These are phyloP conservation scores for Psittacula derbiana DNA, from an alignment of 2,797 vertebrate genomes.

Conservation along the genomic window DNA sequence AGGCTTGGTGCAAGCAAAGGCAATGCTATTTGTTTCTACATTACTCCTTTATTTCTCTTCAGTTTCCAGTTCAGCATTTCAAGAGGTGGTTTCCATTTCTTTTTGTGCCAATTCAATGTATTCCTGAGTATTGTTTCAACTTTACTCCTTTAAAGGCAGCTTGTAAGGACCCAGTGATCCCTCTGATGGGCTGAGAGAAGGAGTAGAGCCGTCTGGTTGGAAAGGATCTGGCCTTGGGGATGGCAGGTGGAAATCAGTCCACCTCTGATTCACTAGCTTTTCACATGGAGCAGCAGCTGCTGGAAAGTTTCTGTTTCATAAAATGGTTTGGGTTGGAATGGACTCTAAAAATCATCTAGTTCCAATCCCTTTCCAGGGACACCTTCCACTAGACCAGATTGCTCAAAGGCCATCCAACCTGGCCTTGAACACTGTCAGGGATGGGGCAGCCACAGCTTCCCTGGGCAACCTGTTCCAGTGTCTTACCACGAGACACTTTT, in stretches of 20 bases:
- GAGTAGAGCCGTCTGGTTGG: neutral
- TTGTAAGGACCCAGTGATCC: neutral
- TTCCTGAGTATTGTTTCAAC: neutral
- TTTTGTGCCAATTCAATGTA: neutral
- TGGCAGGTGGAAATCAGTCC: neutral
- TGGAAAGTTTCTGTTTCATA: neutral
- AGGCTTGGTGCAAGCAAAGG: neutral
- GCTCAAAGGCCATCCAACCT: too few relatives aligned
- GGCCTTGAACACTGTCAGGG: too few relatives aligned
- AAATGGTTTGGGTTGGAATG: too few relatives aligned
- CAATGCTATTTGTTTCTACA: neutral
- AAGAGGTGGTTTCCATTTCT: neutral
- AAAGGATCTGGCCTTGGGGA: accelerated
- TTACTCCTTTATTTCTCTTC: neutral
- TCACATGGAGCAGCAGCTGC: neutral
- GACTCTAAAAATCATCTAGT: too few relatives aligned
- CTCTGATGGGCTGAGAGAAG: neutral
- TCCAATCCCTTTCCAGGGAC: too few relatives aligned
- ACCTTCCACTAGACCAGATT: too few relatives aligned
- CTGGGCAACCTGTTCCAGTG: too few relatives aligned
- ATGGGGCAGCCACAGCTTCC: too few relatives aligned
- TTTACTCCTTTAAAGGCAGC: neutral
- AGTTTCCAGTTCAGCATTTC: neutral
- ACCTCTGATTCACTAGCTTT: neutral
- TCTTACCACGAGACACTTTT: neutral